Conservation (phyloP, 2,113 vertebrate species). For the Etheostoma cragini region DNA sequence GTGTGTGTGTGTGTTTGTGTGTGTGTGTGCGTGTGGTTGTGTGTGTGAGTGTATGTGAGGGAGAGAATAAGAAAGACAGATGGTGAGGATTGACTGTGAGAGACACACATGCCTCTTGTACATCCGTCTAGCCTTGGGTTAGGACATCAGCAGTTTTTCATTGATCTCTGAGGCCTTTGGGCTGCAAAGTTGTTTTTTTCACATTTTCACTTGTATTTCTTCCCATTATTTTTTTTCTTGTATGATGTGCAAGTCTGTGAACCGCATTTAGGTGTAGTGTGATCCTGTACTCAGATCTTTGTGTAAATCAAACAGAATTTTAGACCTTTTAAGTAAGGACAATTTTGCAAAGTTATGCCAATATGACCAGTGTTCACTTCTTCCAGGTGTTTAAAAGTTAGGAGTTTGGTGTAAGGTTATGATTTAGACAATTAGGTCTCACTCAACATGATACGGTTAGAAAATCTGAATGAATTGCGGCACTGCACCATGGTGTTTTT, state of each 20-base stretch:
- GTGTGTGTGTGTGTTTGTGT: no score
- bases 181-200: conserved; percentile 30
- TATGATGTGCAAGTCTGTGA: conserved; percentile 1
- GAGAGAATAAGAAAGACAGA: conserved; percentile 24
- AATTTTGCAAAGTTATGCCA: conserved; percentile 13
- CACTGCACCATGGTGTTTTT: conserved; percentile 17
- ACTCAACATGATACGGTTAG: not conserved
- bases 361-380: conserved; percentile 12
- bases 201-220: not conserved
- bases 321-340: not conserved
- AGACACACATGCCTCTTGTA: conserved; percentile 28
- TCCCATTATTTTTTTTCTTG: conserved; percentile 12
- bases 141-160: conserved; percentile 40
- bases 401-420: conserved; percentile 4
- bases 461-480: not conserved
- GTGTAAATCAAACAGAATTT: not conserved
- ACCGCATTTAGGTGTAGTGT: not conserved
- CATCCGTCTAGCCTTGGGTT: conserved; percentile 41
- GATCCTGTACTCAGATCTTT: not conserved
- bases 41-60: not conserved
- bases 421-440: not conserved
- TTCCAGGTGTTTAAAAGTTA: not conserved
- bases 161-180: conserved; percentile 44
- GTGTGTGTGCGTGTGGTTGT: conserved; percentile 2
- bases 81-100: conserved; percentile 35